Base-by-base conservation (phyloP, 2,888 invertebrate genomes). In the Thalpophila matura region DNA sequence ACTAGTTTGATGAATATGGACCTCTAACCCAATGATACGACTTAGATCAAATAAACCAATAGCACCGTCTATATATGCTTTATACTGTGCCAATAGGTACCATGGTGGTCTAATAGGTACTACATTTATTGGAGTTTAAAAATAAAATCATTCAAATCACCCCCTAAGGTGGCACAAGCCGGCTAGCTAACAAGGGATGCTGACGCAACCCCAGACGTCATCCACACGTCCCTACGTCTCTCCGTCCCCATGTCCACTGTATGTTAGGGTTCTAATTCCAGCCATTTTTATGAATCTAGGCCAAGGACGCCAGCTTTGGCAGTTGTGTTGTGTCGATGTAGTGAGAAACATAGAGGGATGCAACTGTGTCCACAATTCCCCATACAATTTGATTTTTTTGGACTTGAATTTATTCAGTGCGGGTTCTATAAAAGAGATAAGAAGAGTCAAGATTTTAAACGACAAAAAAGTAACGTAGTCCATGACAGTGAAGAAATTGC, bases 301-400 rank as follows among this genome's bases (percentile, higher is more conserved):
- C 45, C 67, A 67, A 67, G 71, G 67, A 24, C 49, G 56, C 9
- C 26, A 20, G 10, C 46, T 59, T 24, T 37, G 35, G 63, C 55
- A 70, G 67, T 43, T 70, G 62, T 43, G 43, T 3, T 31, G 4
- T 45, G 9, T 20, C 24, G 31, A 27, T 35, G 37, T 27, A 6
- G 10, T 27, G 27, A 5, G 7, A 29, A 37, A 20, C 16, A 16
- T 20, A 10, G 9, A 18, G 40, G 24, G 31, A n/a, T 3, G 4
- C 3, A 29, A 18, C 1, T 24, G 4, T 2, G 27, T n/a, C 14
- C 9, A 0, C 2, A 1, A 4, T 6, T 22, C 9, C 9, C 7
- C 4, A 6, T 16, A 7, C 3, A 5, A 14, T 24, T 24, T n/a
- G n/a, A n/a, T 38, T 18, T 9, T 14, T 12, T 16, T 18, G 4